A percentile compares a stretch with the other conserved stretches of the same genome.
phyloP scores from a whole-genome alignment of 2,113 vertebrate genomes.

The Cynoglossus semilaevis region DNA sequence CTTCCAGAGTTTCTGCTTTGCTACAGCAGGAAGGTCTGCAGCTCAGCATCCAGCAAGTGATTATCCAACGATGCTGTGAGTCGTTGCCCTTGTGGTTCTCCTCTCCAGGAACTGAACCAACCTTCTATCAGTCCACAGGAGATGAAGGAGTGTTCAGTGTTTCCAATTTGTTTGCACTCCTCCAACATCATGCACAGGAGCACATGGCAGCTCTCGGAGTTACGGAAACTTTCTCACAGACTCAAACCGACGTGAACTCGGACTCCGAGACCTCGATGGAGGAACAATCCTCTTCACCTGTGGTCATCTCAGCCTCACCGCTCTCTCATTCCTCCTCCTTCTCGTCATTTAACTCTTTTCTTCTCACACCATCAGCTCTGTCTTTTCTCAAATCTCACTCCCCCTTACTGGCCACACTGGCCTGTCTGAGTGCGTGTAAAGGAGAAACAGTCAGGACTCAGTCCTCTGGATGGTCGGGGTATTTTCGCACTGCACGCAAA shows the following conservation, averaged over 20 bases:
- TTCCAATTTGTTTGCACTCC: slow-evolving; percentile 68
- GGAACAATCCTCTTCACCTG: slow-evolving; percentile 39
- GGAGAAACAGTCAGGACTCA: slow-evolving; percentile 55
- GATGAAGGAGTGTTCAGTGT: slow-evolving; percentile 61
- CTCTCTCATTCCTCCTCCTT: slow-evolving; percentile 35
- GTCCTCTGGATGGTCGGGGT: slow-evolving; percentile 77
- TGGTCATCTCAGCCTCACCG: slow-evolving; percentile 39
- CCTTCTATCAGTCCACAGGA: background rate
- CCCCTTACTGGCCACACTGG: slow-evolving; percentile 79
- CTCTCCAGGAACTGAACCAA: slow-evolving; percentile 28
- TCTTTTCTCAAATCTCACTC: slow-evolving; percentile 88
- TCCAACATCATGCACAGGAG: slow-evolving; percentile 70
- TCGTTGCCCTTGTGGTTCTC: slow-evolving; percentile 77
- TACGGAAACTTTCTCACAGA: slow-evolving; percentile 20
- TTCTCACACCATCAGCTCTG: slow-evolving; percentile 85
- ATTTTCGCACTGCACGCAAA: slow-evolving; percentile 82
- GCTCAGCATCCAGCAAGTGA: slow-evolving; percentile 87
- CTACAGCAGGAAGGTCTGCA: slow-evolving; percentile 82
- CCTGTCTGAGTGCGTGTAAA: slow-evolving; percentile 81
- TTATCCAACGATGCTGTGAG: slow-evolving; percentile 88
- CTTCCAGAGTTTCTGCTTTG: slow-evolving; percentile 79
- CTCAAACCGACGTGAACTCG: slow-evolving; percentile 44
- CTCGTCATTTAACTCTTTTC: slow-evolving; percentile 58
- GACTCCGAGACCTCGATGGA: slow-evolving; percentile 70
- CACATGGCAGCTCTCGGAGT: slow-evolving; percentile 70